A percentile compares a stretch with the other conserved stretches of the same genome.
Conservation (phyloP, 2,888 invertebrate species). For the Ectobius pallidus region DNA sequence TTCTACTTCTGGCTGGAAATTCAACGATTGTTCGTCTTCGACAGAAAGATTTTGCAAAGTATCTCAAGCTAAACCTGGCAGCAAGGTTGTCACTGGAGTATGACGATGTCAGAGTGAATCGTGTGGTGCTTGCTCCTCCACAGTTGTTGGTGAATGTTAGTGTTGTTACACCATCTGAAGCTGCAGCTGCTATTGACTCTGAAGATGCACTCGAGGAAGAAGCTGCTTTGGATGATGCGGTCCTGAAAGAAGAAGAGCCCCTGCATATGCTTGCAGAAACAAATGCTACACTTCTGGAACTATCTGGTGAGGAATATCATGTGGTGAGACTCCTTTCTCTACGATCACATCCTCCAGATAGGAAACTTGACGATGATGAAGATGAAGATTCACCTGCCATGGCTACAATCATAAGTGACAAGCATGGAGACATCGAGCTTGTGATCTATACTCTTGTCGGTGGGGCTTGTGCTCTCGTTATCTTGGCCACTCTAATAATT, state of each 20-base stretch:
- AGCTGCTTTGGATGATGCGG: conserved; percentile 43
- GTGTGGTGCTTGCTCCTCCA: conserved; percentile 49
- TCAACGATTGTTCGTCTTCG: conserved; percentile 49
- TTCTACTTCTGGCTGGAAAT: conserved; percentile 50
- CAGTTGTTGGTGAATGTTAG: conserved; percentile 50
- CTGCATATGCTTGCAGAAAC: conserved; percentile 49
- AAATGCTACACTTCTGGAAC: conserved; percentile 50
- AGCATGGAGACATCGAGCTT: not conserved
- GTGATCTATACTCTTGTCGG: not conserved
- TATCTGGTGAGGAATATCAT: conserved; percentile 51
- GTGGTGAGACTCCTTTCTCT: conserved; percentile 45
- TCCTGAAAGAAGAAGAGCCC: conserved; percentile 47
- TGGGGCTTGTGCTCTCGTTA: conserved; percentile 45
- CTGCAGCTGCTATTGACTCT: conserved; percentile 24
- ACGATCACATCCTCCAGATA: not conserved
- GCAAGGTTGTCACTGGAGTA: conserved; percentile 51
- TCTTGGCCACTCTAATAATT: conserved; percentile 48
- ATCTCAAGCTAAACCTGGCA: conserved; percentile 50
- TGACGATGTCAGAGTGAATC: conserved; percentile 49
- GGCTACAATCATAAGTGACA: conserved; percentile 12
- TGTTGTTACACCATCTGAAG: conserved; percentile 47
- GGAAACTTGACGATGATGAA: conserved; percentile 12
- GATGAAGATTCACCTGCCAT: not conserved
- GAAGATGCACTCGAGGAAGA: conserved; percentile 47
- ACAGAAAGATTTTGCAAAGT: conserved; percentile 50